phyloP scores from a whole-genome alignment of 2,888 invertebrate species.

The Gastrophysa polygoni region DNA sequence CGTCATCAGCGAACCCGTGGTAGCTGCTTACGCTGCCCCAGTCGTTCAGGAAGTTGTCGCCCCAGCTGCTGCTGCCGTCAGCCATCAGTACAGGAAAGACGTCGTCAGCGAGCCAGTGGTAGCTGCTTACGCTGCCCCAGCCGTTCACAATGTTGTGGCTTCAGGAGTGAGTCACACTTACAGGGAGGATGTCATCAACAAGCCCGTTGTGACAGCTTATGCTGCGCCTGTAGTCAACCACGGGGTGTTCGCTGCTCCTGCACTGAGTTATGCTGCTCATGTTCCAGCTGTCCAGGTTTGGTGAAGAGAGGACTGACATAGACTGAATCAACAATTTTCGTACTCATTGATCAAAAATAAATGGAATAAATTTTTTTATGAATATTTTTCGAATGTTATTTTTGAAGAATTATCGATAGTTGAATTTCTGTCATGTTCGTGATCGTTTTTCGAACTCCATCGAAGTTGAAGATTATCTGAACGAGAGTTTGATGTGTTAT shows the following conservation, averaged over 20 bases:
- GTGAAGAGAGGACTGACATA: constrained; percentile 38
- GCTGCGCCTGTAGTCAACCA: constrained; percentile 40
- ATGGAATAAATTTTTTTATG: not conserved
- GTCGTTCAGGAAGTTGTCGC: constrained; percentile 1
- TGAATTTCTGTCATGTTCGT: too few relatives aligned
- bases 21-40: constrained; percentile 30
- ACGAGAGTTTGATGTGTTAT: too few relatives aligned
- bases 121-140: constrained; percentile 12
- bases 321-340: not conserved
- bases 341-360: not conserved
- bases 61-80: constrained; percentile 16
- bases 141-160: constrained; percentile 47
- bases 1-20: constrained; percentile 37
- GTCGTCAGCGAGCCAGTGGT: constrained; percentile 37
- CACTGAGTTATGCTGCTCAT: constrained; percentile 14
- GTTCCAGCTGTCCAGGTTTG: constrained; percentile 35
- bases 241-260: constrained; percentile 42
- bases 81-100: constrained; percentile 39
- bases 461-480: too few relatives aligned
- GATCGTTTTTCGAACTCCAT: too few relatives aligned
- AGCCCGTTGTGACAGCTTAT: constrained; percentile 29
- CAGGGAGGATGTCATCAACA: constrained; percentile 39
- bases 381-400: not conserved
- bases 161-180: constrained; percentile 33
- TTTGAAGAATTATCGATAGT: too few relatives aligned